Evolutionary conservation across 2,113 vertebrate genomes (phyloP).

Genomic region (Eidolon helvum): DNA sequence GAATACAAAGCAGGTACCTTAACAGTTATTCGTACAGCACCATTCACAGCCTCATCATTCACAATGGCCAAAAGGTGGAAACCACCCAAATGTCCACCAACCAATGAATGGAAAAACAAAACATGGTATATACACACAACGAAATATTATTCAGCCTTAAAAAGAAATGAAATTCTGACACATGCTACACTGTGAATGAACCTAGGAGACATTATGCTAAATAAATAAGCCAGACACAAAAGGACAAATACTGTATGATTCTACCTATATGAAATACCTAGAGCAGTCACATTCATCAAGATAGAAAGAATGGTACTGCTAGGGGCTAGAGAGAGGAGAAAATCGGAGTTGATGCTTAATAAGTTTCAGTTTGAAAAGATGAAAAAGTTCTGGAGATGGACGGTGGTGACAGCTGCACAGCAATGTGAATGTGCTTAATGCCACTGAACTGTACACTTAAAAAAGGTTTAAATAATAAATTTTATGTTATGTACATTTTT

Average conservation of each 20-base stretch:
- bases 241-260: neutral
- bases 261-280: neutral
- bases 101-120: neutral
- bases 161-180: neutral
- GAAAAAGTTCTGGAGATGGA: neutral
- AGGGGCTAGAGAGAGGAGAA: neutral
- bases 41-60: neutral
- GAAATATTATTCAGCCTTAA: neutral
- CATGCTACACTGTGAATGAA: neutral
- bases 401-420: fast-evolving
- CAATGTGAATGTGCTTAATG: too few relatives aligned
- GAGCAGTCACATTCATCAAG: neutral
- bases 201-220: neutral
- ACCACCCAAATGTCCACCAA: neutral
- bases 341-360: neutral
- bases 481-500: neutral
- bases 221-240: neutral
- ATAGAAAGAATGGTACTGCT: neutral
- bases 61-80: neutral
- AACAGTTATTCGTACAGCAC: neutral
- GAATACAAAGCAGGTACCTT: neutral
- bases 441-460: neutral
- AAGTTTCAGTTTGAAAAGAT: neutral
- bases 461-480: neutral
- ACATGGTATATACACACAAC: neutral